Percentiles rank a stretch among this genome's conserved stretches.
These are phyloP conservation scores for Macaria liturata DNA, from an alignment of 2,888 invertebrate species.

Conservation along the genomic window DNA sequence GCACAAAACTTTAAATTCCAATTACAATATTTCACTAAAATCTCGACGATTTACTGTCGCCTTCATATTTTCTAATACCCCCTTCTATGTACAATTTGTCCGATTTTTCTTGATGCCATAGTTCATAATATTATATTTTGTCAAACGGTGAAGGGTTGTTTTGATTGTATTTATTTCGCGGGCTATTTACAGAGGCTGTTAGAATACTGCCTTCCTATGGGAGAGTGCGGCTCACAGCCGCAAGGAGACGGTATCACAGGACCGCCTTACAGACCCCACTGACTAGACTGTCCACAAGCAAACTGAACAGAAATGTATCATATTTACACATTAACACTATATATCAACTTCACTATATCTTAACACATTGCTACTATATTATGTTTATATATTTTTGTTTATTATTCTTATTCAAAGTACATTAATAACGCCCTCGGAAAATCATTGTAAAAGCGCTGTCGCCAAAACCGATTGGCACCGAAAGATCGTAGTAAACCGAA, in stretches of 20 bases:
- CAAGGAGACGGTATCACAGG: slow-evolving; percentile 26
- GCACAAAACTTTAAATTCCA: slow-evolving; percentile 47
- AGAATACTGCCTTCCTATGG: slow-evolving; percentile 58
- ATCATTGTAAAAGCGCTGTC: slow-evolving; percentile 38
- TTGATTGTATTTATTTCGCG: slow-evolving; percentile 18
- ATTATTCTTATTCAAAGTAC: slow-evolving; percentile 36
- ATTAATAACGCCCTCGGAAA: slow-evolving; percentile 54
- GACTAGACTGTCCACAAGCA: slow-evolving; percentile 71
- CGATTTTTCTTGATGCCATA: slow-evolving; percentile 39
- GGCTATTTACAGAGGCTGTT: slow-evolving; percentile 64
- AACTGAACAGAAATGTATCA: slow-evolving; percentile 50
- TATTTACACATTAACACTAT: slow-evolving; percentile 71
- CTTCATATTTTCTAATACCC: slow-evolving; percentile 62
- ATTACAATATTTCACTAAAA: slow-evolving; percentile 65
- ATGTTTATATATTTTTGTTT: slow-evolving; percentile 39
- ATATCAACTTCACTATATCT: slow-evolving; percentile 69
- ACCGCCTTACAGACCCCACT: slow-evolving; percentile 55
- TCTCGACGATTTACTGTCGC: slow-evolving; percentile 41
- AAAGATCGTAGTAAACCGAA: slow-evolving; percentile 42
- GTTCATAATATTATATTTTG: slow-evolving; percentile 31
- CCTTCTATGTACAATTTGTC: slow-evolving; percentile 54
- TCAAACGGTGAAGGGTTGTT: slow-evolving; percentile 11
- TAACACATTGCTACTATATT: slow-evolving; percentile 56
- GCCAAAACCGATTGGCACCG: slow-evolving; percentile 52
- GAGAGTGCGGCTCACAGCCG: slow-evolving; percentile 52